These are phyloP conservation scores for Mohoua ochrocephala DNA, from an alignment of 2,113 vertebrate species.

Conservation along the genomic window DNA sequence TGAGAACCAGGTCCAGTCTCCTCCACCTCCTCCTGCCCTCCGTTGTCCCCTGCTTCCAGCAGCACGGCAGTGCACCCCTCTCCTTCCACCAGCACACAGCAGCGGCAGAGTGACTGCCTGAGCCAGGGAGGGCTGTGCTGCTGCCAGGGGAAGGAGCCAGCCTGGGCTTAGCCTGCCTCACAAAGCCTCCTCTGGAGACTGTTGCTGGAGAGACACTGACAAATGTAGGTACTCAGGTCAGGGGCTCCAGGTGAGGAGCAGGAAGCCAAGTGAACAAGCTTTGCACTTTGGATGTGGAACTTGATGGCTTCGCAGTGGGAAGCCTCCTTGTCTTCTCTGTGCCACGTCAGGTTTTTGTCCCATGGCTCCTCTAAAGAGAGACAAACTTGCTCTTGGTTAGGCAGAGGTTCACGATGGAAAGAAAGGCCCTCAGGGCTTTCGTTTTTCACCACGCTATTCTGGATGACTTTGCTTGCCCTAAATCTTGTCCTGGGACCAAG, in stretches of 20 bases:
- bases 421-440: not conserved
- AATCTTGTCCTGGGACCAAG: not conserved
- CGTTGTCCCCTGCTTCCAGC: not conserved
- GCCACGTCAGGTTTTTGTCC: not conserved
- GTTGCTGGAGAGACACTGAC: not conserved
- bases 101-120: fast-evolving
- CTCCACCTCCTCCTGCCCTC: not conserved
- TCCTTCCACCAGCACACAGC: not conserved
- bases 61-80: not conserved
- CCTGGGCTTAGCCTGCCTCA: not conserved
- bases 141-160: not conserved
- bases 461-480: not conserved
- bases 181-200: not conserved
- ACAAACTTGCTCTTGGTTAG: not conserved
- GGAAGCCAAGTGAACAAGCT: not conserved
- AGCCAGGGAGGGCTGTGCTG: not conserved
- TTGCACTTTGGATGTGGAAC: not conserved
- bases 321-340: not conserved
- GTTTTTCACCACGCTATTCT: not conserved
- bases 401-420: not conserved
- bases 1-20: not conserved
- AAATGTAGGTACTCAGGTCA: not conserved
- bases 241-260: not conserved
- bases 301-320: fast-evolving
- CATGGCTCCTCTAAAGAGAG: not conserved